Conservation (phyloP, 2,888 invertebrate genomes). For the Drosophila eohydei region DNA sequence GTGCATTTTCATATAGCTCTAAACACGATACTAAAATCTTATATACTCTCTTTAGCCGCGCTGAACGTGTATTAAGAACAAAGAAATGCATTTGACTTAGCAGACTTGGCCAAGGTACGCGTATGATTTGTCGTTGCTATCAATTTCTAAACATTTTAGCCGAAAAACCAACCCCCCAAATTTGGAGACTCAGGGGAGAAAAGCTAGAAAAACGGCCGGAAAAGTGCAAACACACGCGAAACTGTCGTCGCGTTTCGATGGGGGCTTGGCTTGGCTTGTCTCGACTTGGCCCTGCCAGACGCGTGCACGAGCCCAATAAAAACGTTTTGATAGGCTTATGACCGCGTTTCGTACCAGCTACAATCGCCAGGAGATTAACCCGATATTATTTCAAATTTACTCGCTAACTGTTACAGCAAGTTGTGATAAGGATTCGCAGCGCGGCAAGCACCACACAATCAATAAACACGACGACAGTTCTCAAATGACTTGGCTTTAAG, state of each 20-base stretch:
- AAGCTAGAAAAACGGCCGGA: constrained; percentile 69
- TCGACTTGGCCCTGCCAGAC: constrained; percentile 14
- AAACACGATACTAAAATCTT: too few relatives aligned
- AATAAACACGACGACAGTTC: constrained; percentile 9
- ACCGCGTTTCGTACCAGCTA: constrained; percentile 51
- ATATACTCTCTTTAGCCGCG: background rate
- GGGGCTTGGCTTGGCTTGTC: constrained; percentile 53
- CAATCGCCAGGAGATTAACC: constrained; percentile 35
- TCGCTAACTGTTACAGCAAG: constrained; percentile 62
- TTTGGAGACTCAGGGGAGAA: background rate
- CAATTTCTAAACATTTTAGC: constrained; percentile 63
- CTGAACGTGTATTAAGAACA: background rate
- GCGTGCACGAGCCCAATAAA: constrained; percentile 76
- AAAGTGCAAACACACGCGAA: constrained; percentile 80
- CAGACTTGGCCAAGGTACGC: constrained; percentile 41
- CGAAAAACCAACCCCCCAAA: constrained; percentile 36
- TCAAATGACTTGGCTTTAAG: constrained; percentile 5
- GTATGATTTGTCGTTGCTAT: constrained; percentile 74
- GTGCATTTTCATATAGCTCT: background rate
- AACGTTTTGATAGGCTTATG: constrained; percentile 75
- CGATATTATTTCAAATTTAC: constrained; percentile 66
- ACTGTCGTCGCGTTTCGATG: constrained; percentile 59
- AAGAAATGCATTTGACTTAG: constrained; percentile 40
- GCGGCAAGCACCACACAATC: constrained; percentile 25
- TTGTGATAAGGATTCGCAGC: constrained; percentile 49